These are phyloP conservation scores for Aleiodes testaceus DNA, from an alignment of 2,888 invertebrate genomes.

Conservation along the genomic window DNA sequence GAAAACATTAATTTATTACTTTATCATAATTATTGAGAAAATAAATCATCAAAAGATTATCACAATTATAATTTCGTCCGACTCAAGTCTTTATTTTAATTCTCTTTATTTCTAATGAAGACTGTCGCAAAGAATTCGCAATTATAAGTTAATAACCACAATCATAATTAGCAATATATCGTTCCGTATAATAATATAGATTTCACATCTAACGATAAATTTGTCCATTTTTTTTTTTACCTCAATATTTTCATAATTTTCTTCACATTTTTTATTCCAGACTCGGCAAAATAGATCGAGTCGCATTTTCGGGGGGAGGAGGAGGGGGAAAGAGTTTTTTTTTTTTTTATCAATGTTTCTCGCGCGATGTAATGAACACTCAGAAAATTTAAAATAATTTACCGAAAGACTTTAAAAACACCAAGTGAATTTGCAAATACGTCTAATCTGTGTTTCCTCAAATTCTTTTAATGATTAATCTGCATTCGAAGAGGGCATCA, in stretches of 20 bases:
- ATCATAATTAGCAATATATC: conserved; percentile 68
- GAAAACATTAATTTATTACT: conserved; percentile 4
- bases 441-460: too few relatives aligned
- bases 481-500: conserved; percentile 40
- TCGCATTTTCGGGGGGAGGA: conserved; percentile 36
- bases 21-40: not conserved
- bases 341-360: conserved; percentile 56
- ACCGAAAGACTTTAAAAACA: conserved; percentile 35
- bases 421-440: conserved; percentile 38
- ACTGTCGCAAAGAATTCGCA: conserved; percentile 65
- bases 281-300: conserved; percentile 30
- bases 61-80: conserved; percentile 44
- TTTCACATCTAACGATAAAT: conserved; percentile 72
- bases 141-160: conserved; percentile 68
- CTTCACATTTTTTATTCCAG: conserved; percentile 26
- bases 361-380: conserved; percentile 60
- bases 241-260: conserved; percentile 11
- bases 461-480: conserved; percentile 30
- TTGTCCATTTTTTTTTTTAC: conserved; percentile 51
- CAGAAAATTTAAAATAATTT: conserved; percentile 55
- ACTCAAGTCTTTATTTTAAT: conserved; percentile 32
- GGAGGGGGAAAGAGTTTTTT: conserved; percentile 44
- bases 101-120: conserved; percentile 46
- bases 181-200: conserved; percentile 70
- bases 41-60: conserved; percentile 32